A percentile compares a stretch with the other conserved stretches of the same genome.
These are phyloP conservation scores for Geococcyx californianus DNA, from an alignment of 2,113 vertebrate species.

Conservation along the genomic window DNA sequence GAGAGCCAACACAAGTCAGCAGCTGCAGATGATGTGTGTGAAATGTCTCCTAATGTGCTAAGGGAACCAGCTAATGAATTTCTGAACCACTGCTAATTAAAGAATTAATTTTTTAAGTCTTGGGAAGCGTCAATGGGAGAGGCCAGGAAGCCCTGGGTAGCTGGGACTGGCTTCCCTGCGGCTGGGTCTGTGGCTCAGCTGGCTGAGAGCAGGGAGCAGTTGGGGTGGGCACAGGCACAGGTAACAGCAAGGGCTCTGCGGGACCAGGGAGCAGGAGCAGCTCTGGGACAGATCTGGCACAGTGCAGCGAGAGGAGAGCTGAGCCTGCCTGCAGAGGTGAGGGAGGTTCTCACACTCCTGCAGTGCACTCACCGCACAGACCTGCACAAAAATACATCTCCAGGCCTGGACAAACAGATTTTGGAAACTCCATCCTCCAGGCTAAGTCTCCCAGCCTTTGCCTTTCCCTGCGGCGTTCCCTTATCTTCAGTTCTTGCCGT, in stretches of 20 bases:
- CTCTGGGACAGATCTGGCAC: too few relatives aligned
- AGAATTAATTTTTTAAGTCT: background rate
- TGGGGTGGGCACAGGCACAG: background rate
- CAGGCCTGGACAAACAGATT: background rate
- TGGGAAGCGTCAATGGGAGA: background rate
- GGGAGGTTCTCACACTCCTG: background rate
- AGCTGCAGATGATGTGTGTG: background rate
- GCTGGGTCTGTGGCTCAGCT: background rate
- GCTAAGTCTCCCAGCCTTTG: background rate
- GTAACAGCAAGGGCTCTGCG: fast-evolving
- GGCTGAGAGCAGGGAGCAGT: background rate
- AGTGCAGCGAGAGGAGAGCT: background rate
- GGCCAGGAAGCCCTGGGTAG: background rate
- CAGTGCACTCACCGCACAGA: background rate
- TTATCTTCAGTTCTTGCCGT: background rate
- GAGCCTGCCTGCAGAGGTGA: fast-evolving
- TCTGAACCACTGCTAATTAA: background rate
- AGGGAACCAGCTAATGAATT: background rate
- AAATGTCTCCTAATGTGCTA: background rate
- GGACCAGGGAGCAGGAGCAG: fast-evolving
- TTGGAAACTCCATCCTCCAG: background rate
- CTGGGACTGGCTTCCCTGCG: fast-evolving
- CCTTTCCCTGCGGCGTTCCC: background rate
- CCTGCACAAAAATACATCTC: background rate
- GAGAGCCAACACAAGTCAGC: background rate